Percentiles rank a stretch among this genome's conserved stretches.
Conservation (phyloP, 2,888 invertebrate species). For the Cerastis rubricosa region DNA sequence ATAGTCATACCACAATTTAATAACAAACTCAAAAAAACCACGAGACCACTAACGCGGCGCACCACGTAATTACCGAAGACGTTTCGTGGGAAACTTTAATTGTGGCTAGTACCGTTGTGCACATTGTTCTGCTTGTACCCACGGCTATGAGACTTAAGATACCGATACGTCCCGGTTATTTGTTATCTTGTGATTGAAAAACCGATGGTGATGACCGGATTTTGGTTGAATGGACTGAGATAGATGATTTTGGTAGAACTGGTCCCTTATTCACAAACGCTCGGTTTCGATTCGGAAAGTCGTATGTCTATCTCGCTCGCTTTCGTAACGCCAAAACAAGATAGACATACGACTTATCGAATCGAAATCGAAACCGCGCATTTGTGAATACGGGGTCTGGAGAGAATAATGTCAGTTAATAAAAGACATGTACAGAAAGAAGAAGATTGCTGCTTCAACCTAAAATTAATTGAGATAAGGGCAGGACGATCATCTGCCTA, state of each 20-base stretch:
- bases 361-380: too few species aligned
- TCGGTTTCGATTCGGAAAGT: too few species aligned
- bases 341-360: too few species aligned
- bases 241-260: too few species aligned
- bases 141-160: slow-evolving; percentile 52
- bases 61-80: slow-evolving; percentile 56
- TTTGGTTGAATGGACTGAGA: slow-evolving; percentile 13
- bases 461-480: not conserved
- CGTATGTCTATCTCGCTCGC: too few species aligned
- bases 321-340: too few species aligned
- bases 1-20: slow-evolving; percentile 25
- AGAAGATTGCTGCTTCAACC: not conserved
- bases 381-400: too few species aligned
- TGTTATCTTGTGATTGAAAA: slow-evolving; percentile 51
- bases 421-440: not conserved
- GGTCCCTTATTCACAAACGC: too few species aligned
- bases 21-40: slow-evolving; percentile 41
- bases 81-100: slow-evolving; percentile 63
- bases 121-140: slow-evolving; percentile 60
- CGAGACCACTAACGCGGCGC: slow-evolving; percentile 51
- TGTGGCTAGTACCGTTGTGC: slow-evolving; percentile 59
- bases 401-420: too few species aligned
- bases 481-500: too few species aligned
- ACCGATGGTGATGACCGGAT: slow-evolving; percentile 21
- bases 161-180: slow-evolving; percentile 53